phyloP scores from a whole-genome alignment of 2,888 invertebrate genomes.

The Cephus pulcher region DNA sequence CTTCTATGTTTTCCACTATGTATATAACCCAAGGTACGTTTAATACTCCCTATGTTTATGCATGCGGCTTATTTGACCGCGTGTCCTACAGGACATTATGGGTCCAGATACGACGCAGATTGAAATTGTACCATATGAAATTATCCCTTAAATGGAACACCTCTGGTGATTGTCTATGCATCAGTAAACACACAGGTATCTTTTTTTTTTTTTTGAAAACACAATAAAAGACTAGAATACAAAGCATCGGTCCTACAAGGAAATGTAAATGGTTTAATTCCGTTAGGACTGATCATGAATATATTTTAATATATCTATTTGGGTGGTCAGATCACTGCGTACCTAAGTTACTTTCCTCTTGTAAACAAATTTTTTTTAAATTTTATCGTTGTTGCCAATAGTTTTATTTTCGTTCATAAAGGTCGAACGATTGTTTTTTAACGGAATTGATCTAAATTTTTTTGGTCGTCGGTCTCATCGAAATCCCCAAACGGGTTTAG shows the following conservation, averaged over 20 bases:
- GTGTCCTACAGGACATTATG: slow-evolving; percentile 1
- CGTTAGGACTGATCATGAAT: not conserved
- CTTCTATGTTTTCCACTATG: slow-evolving; percentile 1
- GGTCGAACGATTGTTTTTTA: not conserved
- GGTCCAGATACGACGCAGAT: not conserved
- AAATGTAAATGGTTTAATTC: not conserved
- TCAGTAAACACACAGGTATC: not conserved
- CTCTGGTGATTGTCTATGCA: not conserved
- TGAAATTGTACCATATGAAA: not conserved
- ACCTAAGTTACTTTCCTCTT: not conserved
- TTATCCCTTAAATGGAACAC: not conserved
- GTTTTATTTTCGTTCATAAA: not conserved
- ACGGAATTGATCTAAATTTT: not conserved
- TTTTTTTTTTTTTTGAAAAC: not conserved
- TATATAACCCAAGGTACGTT: not conserved
- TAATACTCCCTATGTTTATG: slow-evolving; percentile 6
- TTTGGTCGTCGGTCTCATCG: not conserved
- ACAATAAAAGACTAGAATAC: not conserved
- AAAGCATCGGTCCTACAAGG: not conserved
- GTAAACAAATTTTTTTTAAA: not conserved
- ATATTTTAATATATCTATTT: not conserved
- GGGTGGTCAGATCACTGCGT: not conserved
- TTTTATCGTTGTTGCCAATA: not conserved
- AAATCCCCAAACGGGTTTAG: not conserved
- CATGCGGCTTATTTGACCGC: slow-evolving; percentile 2